Evolutionary conservation across 1,140 invertebrate genomes (phyloP).

Genomic region (Pachypeltis micranthus): DNA sequence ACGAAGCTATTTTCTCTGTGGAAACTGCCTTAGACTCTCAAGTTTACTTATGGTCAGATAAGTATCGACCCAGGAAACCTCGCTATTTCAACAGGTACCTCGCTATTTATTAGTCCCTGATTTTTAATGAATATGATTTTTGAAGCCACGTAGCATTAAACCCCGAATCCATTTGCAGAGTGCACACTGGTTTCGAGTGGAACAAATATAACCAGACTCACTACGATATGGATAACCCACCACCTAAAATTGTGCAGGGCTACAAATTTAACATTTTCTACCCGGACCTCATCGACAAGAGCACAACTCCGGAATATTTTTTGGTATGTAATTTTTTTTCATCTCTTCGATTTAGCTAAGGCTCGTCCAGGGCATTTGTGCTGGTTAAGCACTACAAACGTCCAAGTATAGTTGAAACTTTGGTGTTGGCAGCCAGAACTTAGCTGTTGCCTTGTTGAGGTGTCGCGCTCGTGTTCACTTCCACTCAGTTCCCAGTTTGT

Average conservation of each 20-base stretch:
- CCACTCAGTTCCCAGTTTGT: no score
- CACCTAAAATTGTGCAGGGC: slow-evolving; percentile 98
- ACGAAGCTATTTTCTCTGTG: slow-evolving; percentile 86
- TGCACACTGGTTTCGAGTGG: slow-evolving; percentile 97
- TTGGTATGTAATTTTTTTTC: slow-evolving; percentile 62
- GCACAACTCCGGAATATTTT: slow-evolving; percentile 85
- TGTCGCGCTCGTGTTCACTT: no score
- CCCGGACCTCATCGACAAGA: slow-evolving; percentile 95
- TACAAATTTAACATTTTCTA: slow-evolving; percentile 99
- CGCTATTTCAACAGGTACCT: slow-evolving; percentile 88
- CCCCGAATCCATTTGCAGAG: no score
- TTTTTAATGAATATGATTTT: background rate
- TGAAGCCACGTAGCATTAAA: no score
- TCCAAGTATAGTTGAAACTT: no score
- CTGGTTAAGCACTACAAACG: no score
- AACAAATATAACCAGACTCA: slow-evolving; percentile 99
- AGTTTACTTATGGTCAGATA: slow-evolving; percentile 93
- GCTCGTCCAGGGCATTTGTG: no score
- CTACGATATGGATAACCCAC: slow-evolving; percentile 99
- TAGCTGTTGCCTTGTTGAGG: no score
- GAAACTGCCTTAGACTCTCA: slow-evolving; percentile 76
- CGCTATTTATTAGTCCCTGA: no score
- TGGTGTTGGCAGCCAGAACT: no score
- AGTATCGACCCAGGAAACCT: slow-evolving; percentile 93
- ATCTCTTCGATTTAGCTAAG: no score